Conservation (phyloP, 1,140 invertebrate species). For the Drosophila jambulina region DNA sequence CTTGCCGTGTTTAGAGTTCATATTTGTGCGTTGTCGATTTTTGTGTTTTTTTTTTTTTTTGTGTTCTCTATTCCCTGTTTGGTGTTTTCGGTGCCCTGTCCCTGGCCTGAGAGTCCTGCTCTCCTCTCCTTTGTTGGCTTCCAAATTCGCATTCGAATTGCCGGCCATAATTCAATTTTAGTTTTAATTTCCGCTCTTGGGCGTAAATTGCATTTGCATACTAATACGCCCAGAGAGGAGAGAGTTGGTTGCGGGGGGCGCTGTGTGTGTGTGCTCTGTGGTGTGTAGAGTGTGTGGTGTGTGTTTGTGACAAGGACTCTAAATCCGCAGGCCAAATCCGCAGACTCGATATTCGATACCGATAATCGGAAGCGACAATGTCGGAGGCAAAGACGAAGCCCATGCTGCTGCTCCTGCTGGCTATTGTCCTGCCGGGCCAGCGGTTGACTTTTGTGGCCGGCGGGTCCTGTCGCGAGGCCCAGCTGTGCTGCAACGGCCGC, state of each 20-base stretch:
- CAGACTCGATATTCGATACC: conserved; percentile 24
- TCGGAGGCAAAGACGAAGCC: conserved; percentile 10
- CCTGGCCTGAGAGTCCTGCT: neutral
- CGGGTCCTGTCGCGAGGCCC: conserved; percentile 91
- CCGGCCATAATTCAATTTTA: conserved; percentile 81
- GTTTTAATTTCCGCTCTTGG: conserved; percentile 81
- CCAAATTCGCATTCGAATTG: conserved; percentile 27
- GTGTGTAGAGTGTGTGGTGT: neutral
- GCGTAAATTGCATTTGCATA: conserved; percentile 76
- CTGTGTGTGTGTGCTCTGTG: conserved; percentile 13
- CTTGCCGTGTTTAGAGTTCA: conserved; percentile 60
- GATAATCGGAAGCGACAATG: conserved; percentile 8
- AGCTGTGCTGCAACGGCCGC: conserved; percentile 91
- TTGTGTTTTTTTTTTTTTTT: conserved; percentile 11
- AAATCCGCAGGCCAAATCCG: conserved; percentile 16
- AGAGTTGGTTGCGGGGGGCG: neutral
- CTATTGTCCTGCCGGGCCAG: conserved; percentile 14
- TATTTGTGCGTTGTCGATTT: conserved; percentile 62
- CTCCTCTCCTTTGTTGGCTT: conserved; percentile 1
- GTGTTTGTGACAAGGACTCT: conserved; percentile 23
- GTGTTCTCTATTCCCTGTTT: conserved; percentile 7
- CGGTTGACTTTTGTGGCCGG: conserved; percentile 47
- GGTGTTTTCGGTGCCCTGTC: neutral
- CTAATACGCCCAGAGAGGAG: conserved; percentile 15
- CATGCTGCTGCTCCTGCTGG: conserved; percentile 31